phyloP scores from a whole-genome alignment of 2,797 vertebrate genomes.

The Pangasius krempfi region DNA sequence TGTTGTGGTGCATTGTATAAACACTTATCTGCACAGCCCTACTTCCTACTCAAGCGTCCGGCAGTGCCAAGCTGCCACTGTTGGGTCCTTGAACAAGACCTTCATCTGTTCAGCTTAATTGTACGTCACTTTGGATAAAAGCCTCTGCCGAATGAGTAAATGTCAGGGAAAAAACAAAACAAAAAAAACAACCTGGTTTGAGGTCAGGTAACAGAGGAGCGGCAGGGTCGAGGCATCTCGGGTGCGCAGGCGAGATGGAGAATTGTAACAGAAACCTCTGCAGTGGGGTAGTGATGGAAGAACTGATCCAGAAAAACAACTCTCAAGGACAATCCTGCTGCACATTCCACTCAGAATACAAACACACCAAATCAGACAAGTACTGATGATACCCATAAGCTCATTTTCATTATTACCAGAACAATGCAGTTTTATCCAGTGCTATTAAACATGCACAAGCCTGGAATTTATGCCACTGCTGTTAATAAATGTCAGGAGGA shows the following conservation, averaged over 20 bases:
- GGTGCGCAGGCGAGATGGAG: too few relatives aligned
- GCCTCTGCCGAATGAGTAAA: neutral
- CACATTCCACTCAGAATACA: slow-evolving; percentile 9
- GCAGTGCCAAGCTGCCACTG: neutral
- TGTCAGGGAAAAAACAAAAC: neutral
- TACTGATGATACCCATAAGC: neutral
- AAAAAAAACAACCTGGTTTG: neutral
- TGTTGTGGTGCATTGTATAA: neutral
- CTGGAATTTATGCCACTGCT: neutral
- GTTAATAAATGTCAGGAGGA: neutral
- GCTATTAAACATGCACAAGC: slow-evolving; percentile 1
- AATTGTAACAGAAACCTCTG: slow-evolving; percentile 7
- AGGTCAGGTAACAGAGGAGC: neutral
- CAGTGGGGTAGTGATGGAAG: neutral
- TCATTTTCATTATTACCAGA: neutral
- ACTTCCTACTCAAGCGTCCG: neutral
- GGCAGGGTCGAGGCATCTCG: neutral
- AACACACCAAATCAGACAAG: neutral
- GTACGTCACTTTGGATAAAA: neutral
- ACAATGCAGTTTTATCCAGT: neutral
- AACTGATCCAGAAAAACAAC: slow-evolving; percentile 20
- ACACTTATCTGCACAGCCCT: neutral
- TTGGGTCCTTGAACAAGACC: neutral
- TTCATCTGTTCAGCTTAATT: neutral
- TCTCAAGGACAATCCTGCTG: slow-evolving; percentile 9